Conservation (phyloP, 2,113 vertebrate genomes). For the Tachysurus fulvidraco region DNA sequence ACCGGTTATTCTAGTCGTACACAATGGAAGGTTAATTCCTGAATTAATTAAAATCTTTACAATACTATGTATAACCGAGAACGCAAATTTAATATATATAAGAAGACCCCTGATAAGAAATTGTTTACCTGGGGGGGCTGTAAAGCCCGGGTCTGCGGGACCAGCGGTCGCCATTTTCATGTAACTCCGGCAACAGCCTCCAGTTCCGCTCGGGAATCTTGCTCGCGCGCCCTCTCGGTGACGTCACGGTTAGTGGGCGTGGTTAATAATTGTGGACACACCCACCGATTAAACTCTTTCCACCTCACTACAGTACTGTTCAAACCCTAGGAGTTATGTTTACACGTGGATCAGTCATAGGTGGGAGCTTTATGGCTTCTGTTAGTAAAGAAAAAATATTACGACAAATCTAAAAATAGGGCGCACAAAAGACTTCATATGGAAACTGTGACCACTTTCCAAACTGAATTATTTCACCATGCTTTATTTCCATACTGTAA, state of each 20-base stretch:
- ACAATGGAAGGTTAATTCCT: neutral
- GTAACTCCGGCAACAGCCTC: constrained; percentile 43
- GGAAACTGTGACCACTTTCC: neutral
- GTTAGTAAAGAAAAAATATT: neutral
- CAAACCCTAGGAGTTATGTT: neutral
- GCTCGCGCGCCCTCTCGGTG: neutral
- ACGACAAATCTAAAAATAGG: neutral
- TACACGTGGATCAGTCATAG: neutral
- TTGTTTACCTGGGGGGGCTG: constrained; percentile 71
- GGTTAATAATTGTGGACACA: neutral
- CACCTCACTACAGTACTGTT: too few relatives aligned
- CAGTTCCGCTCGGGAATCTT: neutral
- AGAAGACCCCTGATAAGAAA: neutral
- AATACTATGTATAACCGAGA: neutral
- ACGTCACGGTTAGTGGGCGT: neutral
- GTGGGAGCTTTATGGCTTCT: neutral
- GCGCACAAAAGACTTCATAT: neutral
- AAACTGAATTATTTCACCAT: neutral
- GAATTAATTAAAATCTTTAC: neutral
- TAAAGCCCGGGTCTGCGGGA: constrained; percentile 71
- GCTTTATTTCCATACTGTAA: neutral
- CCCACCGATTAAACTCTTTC: neutral
- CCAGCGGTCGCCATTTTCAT: constrained; percentile 78
- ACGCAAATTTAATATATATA: neutral
- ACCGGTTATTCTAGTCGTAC: neutral